A percentile compares a stretch with the other conserved stretches of the same genome.
phyloP scores from a whole-genome alignment of 2,888 invertebrate genomes.

The Tromatobia lineatoria region DNA sequence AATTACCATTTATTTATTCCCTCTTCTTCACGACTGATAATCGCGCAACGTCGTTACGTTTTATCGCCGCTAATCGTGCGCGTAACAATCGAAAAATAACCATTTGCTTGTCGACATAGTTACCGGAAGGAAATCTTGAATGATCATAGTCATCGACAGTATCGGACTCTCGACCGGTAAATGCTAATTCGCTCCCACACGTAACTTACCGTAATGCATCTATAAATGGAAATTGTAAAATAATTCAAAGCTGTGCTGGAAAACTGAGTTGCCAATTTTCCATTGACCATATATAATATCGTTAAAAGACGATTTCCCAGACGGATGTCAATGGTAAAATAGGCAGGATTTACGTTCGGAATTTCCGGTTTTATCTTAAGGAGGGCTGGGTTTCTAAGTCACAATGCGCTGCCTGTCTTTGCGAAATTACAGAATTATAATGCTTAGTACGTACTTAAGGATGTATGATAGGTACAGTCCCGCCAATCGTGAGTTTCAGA shows the following conservation, averaged over 20 bases:
- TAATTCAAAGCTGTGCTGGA: background rate
- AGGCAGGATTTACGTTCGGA: background rate
- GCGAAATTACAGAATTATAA: too few species aligned
- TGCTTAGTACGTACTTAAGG: too few species aligned
- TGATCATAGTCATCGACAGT: conserved; percentile 5
- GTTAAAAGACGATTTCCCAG: background rate
- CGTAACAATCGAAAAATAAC: background rate
- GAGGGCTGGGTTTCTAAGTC: too few species aligned
- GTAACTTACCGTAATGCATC: conserved; percentile 10
- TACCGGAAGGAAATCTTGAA: conserved; percentile 17
- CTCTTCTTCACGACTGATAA: too few species aligned
- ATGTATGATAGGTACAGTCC: too few species aligned
- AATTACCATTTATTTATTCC: too few species aligned
- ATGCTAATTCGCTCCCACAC: conserved; percentile 42
- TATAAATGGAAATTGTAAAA: background rate
- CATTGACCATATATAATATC: background rate
- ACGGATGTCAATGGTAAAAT: background rate
- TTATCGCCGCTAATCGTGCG: background rate
- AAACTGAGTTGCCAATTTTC: conserved; percentile 2
- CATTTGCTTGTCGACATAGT: background rate
- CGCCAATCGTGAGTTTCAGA: too few species aligned
- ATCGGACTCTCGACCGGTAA: conserved; percentile 10
- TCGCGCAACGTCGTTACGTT: background rate
- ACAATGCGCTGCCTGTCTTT: too few species aligned
- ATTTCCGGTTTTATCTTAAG: background rate